A percentile compares a stretch with the other conserved stretches of the same genome.
These are phyloP conservation scores for Drosophila tsacasi DNA, from an alignment of 1,140 invertebrate species.

Conservation along the genomic window DNA sequence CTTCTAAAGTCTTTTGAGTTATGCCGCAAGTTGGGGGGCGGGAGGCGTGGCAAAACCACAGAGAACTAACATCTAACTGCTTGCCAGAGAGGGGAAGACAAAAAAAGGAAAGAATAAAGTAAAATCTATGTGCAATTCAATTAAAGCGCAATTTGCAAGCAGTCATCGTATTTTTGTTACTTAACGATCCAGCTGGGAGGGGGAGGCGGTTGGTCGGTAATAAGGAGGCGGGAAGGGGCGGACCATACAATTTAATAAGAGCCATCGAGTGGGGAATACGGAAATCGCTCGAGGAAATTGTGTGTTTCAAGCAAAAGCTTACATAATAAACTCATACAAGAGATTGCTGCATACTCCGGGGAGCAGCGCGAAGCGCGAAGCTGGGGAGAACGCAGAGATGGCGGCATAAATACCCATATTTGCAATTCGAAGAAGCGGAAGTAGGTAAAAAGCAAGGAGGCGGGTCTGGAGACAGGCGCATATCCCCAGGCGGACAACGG, in stretches of 20 bases:
- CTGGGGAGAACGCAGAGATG: constrained; percentile 1
- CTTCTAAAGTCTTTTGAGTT: constrained; percentile 69
- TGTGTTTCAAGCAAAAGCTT: constrained; percentile 82
- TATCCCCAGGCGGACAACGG: constrained; percentile 71
- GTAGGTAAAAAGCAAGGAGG: constrained; percentile 21
- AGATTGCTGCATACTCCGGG: constrained; percentile 73
- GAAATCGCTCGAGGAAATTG: constrained; percentile 84
- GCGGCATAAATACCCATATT: constrained; percentile 76
- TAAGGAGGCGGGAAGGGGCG: not conserved
- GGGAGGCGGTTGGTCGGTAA: not conserved
- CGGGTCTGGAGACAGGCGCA: constrained; percentile 28
- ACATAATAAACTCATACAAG: constrained; percentile 84
- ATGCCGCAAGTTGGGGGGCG: constrained; percentile 45
- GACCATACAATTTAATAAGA: constrained; percentile 72
- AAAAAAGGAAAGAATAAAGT: constrained; percentile 12
- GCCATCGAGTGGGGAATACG: constrained; percentile 76
- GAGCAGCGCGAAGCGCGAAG: constrained; percentile 2
- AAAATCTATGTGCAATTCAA: constrained; percentile 80
- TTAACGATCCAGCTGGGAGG: constrained; percentile 54
- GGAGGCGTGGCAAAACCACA: constrained; percentile 39
- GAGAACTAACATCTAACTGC: constrained; percentile 31
- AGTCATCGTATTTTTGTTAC: constrained; percentile 75
- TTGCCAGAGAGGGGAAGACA: not conserved
- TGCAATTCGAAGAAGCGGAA: constrained; percentile 54
- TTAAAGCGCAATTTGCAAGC: constrained; percentile 81